A percentile compares a stretch with the other conserved stretches of the same genome.
These are phyloP conservation scores for Odontothrips loti DNA, from an alignment of 2,888 invertebrate genomes.

Conservation along the genomic window DNA sequence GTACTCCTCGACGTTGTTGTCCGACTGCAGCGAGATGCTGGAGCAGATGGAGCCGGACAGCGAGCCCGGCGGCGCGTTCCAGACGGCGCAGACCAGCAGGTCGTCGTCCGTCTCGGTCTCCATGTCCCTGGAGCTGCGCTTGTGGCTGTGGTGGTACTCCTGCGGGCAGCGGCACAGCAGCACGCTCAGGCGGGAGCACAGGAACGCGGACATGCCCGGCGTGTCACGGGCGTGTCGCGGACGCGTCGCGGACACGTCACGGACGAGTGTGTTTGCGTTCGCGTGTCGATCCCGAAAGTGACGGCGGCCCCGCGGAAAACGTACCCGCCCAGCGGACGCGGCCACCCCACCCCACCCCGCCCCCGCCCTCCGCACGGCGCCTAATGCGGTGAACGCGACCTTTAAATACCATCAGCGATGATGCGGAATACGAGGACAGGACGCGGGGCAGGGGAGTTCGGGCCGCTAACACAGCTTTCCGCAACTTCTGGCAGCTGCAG, in stretches of 20 bases:
- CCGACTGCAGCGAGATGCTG: slow-evolving; percentile 61
- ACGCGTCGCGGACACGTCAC: slow-evolving; percentile 28
- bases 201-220: slow-evolving; percentile 28
- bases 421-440: too few species aligned
- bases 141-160: slow-evolving; percentile 60
- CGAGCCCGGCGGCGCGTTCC: slow-evolving; percentile 28
- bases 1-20: slow-evolving; percentile 73
- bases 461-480: too few species aligned
- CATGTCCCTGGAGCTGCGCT: slow-evolving; percentile 77
- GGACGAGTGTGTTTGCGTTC: too few species aligned
- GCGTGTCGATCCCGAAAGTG: slow-evolving; percentile 9
- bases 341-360: too few species aligned
- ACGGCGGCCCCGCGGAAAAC: slow-evolving; percentile 34
- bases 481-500: too few species aligned
- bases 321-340: slow-evolving; percentile 29
- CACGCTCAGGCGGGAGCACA: slow-evolving; percentile 29
- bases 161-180: slow-evolving; percentile 46
- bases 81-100: slow-evolving; percentile 45
- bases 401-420: not conserved
- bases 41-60: slow-evolving; percentile 62
- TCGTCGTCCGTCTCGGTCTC: slow-evolving; percentile 73
- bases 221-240: slow-evolving; percentile 30
- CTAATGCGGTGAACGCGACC: not conserved
- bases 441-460: too few species aligned
- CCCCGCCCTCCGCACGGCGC: not conserved